phyloP scores from a whole-genome alignment of 2,113 vertebrate genomes.

The Plectropomus leopardus region DNA sequence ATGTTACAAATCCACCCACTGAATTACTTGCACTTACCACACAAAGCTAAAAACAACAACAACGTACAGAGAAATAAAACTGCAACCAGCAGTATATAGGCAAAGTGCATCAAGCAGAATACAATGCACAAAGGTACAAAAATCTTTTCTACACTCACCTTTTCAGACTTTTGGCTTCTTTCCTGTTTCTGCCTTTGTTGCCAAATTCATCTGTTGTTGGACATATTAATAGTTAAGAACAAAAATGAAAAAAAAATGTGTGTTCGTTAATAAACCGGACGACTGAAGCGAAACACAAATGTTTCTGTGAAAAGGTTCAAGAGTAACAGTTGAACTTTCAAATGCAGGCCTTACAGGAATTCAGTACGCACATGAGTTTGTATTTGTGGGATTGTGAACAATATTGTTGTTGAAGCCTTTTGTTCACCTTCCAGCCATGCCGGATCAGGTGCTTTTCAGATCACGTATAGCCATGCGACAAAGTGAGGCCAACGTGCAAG shows the following conservation, averaged over 20 bases:
- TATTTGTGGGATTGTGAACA: not conserved
- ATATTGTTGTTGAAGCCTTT: not conserved
- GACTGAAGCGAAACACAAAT: not conserved
- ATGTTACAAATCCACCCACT: conserved; percentile 13
- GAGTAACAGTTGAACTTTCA: not conserved
- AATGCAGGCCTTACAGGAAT: not conserved
- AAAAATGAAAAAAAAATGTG: not conserved
- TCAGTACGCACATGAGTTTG: not conserved
- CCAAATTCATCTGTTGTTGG: conserved; percentile 32
- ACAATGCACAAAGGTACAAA: not conserved
- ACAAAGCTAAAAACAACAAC: not conserved
- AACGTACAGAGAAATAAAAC: conserved; percentile 10
- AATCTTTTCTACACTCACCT: not conserved
- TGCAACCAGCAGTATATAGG: not conserved
- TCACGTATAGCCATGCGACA: no score
- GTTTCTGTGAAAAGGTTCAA: conserved; percentile 14
- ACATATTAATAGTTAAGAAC: conserved; percentile 11
- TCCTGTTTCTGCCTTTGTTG: conserved; percentile 13
- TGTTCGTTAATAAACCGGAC: conserved; percentile 11
- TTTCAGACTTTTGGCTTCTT: not conserved
- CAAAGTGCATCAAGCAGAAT: not conserved
- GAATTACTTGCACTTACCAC: not conserved
- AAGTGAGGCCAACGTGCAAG: no score
- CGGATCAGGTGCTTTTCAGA: conserved; percentile 8
- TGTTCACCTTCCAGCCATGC: not conserved